Evolutionary conservation across 2,113 vertebrate genomes (phyloP).

Genomic region (Lagopus muta): DNA sequence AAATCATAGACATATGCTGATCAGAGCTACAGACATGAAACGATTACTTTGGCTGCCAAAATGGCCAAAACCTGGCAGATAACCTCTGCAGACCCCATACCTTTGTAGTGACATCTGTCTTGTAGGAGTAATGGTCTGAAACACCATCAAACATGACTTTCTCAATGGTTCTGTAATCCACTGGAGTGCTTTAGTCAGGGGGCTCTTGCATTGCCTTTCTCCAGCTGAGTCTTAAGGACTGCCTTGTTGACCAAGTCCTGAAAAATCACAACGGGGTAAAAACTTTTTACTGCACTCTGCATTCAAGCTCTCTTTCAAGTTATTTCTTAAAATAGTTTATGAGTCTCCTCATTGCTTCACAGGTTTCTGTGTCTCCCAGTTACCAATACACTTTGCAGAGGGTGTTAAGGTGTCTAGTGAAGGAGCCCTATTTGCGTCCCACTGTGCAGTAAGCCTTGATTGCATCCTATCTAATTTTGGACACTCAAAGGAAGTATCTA

Average conservation of each 20-base stretch:
- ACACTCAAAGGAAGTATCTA: neutral
- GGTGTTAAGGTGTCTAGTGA: neutral
- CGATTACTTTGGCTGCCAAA: neutral
- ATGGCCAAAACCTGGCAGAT: neutral
- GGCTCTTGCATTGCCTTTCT: neutral
- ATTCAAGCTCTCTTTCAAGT: neutral
- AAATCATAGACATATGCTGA: neutral
- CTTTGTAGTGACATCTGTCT: neutral
- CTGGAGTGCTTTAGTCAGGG: neutral
- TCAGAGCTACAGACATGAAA: neutral
- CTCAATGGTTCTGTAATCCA: neutral
- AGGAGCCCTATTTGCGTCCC: neutral
- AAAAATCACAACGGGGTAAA: neutral
- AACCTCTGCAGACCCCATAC: neutral
- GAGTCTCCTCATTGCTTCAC: neutral
- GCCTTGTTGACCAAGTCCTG: accelerated
- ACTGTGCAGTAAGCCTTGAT: neutral
- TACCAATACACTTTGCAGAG: neutral
- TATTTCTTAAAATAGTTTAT: neutral
- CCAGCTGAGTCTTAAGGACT: neutral
- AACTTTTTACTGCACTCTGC: neutral
- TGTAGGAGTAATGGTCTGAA: neutral
- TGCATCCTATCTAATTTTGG: neutral
- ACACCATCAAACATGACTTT: neutral
- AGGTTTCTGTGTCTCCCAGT: neutral